These are phyloP conservation scores for Myotis findleyi DNA, from an alignment of 2,797 vertebrate genomes.

Conservation along the genomic window DNA sequence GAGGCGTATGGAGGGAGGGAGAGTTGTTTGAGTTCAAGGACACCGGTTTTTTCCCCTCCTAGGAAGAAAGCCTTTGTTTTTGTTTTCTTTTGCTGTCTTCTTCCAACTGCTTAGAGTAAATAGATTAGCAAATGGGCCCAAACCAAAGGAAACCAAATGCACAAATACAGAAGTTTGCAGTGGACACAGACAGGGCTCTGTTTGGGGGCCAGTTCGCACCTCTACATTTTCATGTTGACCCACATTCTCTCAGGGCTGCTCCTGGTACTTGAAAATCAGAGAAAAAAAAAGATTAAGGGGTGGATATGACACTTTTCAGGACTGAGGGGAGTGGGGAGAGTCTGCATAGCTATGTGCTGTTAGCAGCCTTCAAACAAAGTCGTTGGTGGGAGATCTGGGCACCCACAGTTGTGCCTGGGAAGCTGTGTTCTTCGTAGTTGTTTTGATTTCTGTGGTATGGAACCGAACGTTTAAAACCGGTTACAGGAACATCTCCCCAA, in stretches of 20 bases:
- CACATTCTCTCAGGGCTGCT: neutral
- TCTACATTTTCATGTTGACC: neutral
- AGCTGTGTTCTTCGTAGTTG: neutral
- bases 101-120: constrained; percentile 2
- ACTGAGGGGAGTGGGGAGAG: accelerated
- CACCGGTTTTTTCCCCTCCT: neutral
- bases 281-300: neutral
- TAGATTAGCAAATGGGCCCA: neutral
- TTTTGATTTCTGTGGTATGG: constrained; percentile 51
- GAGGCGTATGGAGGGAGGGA: neutral
- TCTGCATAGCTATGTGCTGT: neutral
- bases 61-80: neutral
- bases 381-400: neutral
- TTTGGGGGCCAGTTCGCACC: neutral
- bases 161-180: neutral
- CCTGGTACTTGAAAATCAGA: neutral
- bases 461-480: constrained; percentile 18
- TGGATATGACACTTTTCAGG: neutral
- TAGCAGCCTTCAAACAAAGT: neutral
- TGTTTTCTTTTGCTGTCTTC: constrained; percentile 29
- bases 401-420: neutral
- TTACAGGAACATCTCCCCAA: constrained; percentile 55
- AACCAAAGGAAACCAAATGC: neutral
- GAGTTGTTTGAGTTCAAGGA: constrained; percentile 47
- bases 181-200: neutral